Evolutionary conservation across 1,140 invertebrate species (phyloP), one percentile per base, ranked within the genome.

Genomic region (Drosophila dunni): DNA sequence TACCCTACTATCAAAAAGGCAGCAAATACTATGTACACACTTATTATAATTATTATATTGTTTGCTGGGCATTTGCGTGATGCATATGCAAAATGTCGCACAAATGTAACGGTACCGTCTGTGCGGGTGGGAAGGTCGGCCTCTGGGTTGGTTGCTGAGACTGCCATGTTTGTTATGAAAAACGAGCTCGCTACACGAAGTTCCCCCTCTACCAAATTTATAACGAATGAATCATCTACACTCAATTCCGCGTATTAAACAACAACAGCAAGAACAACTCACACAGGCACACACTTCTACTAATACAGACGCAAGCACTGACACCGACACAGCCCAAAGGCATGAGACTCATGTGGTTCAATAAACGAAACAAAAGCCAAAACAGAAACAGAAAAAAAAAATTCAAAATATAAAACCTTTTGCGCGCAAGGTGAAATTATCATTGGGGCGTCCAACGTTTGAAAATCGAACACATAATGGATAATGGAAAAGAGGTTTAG

Each of bases 371-470:
- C 81, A 76, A 78, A 29, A 81, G 51, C 40, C 76, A 86, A 73
- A 78, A 81, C 82, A 64, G 53, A 77, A 68, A 60, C 69, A 74
- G 64, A 72, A 67, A 78, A 79, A 56, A 72, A 67, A 78, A 79
- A 56, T 48, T 48, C 57, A 62, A 74, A 68, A 48, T 48, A 40
- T 56, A 68, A 85, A 85, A 85, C 79, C 81, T 88, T 88, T 75
- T 74, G 57, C 56, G 64, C 71, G 79, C 82, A 85, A 88, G 82
- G 82, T 85, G 82, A 85, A 86, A 86, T 85, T 88, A 88, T 71
- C 70, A 65, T 61, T 51, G 42, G 24, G 34, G 15, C 15, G 46
- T n/a, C 20, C 24, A n/a, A 44, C 69, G 40, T 58, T 45, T n/a
- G 15, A 53, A 57, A 72, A 72, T 72, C 53, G 45, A 72, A 72